Percentiles rank a stretch among this genome's conserved stretches.
phyloP scores from a whole-genome alignment of 92 coral and sea anemone species.

The Parazoanthus atlanticus region DNA sequence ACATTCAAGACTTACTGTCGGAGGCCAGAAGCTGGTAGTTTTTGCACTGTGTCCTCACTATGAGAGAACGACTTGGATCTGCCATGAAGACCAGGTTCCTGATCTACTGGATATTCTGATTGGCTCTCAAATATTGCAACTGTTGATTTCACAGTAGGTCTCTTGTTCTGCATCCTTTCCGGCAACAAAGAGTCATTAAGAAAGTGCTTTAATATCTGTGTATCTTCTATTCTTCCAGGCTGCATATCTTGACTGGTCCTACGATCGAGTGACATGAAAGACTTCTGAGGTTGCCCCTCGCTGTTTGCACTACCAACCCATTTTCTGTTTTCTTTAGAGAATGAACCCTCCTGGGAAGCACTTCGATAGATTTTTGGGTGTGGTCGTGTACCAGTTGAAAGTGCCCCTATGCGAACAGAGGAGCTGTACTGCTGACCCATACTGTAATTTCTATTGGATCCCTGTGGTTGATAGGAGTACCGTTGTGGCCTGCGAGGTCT shows the following conservation, averaged over 20 bases:
- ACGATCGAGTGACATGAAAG: constrained; percentile 26
- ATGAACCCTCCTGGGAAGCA: constrained; percentile 48
- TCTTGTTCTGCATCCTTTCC: constrained; percentile 32
- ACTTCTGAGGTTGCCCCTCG: not conserved
- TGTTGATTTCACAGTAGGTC: constrained; percentile 66
- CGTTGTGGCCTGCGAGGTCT: constrained; percentile 39
- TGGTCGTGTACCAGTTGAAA: constrained; percentile 49
- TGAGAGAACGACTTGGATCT: constrained; percentile 47
- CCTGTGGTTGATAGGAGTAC: constrained; percentile 30
- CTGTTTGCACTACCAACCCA: not conserved
- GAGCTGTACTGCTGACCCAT: constrained; percentile 48
- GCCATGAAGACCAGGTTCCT: constrained; percentile 19
- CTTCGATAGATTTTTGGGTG: constrained; percentile 66
- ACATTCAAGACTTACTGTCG: not conserved
- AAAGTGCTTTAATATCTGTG: constrained; percentile 70
- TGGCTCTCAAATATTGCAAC: constrained; percentile 68
- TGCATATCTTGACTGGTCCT: constrained; percentile 38
- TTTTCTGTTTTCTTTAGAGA: not conserved
- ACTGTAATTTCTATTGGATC: not conserved
- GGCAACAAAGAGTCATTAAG: constrained; percentile 54
- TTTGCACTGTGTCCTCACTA: constrained; percentile 31
- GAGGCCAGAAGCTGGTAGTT: not conserved
- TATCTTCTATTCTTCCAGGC: constrained; percentile 75
- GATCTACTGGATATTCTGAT: not conserved
- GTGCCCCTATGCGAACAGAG: constrained; percentile 63